Evolutionary conservation across 2,888 invertebrate genomes (phyloP).

Genomic region (Bombylius major): DNA sequence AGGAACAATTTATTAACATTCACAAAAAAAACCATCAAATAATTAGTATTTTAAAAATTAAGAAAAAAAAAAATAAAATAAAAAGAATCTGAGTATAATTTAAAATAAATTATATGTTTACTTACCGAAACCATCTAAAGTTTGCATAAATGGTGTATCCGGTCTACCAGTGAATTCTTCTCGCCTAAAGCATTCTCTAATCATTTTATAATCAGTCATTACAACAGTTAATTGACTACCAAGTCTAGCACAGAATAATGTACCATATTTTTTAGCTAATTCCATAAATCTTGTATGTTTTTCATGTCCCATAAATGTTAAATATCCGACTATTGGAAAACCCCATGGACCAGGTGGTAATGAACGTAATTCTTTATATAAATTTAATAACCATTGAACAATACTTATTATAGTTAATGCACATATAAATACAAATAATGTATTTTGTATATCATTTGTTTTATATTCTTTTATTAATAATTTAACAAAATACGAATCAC

Average conservation of each 20-base stretch:
- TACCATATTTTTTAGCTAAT: constrained; percentile 65
- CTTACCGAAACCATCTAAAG: constrained; percentile 83
- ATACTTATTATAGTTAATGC: constrained; percentile 29
- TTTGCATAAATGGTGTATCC: constrained; percentile 70
- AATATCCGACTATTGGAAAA: constrained; percentile 68
- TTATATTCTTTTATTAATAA: constrained; percentile 28
- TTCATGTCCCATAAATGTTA: constrained; percentile 63
- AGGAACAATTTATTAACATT: no score
- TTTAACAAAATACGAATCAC: constrained; percentile 30
- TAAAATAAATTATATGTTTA: constrained; percentile 18
- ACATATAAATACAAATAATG: constrained; percentile 28
- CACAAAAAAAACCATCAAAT: no score
- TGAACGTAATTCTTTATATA: constrained; percentile 31
- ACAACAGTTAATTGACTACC: constrained; percentile 76
- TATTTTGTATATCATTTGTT: constrained; percentile 28
- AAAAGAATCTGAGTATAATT: no score
- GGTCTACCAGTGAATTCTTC: constrained; percentile 84
- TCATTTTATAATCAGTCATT: constrained; percentile 72
- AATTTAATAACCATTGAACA: constrained; percentile 30
- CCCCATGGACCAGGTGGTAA: constrained; percentile 86
- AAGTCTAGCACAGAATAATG: constrained; percentile 66
- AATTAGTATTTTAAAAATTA: no score
- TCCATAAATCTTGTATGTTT: constrained; percentile 68
- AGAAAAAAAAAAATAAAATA: no score
- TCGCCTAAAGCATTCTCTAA: constrained; percentile 71